Conservation (phyloP, 2,888 invertebrate species). For the Hesperia comma region DNA sequence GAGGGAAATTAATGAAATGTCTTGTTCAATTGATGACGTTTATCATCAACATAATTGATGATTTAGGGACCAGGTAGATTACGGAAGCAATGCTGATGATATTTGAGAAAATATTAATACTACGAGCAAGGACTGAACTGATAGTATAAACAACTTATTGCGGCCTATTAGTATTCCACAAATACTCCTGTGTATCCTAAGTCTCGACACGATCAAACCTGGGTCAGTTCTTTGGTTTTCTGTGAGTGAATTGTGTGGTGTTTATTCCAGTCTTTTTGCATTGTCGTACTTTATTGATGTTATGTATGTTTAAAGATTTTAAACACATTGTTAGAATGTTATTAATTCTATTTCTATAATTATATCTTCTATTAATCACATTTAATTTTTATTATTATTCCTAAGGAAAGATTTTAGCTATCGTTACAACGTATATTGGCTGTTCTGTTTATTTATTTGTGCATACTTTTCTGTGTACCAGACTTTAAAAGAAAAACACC, state of each 20-base stretch:
- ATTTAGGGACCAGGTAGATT: slow-evolving; percentile 29
- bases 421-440: slow-evolving; percentile 25
- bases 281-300: slow-evolving; percentile 65
- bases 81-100: slow-evolving; percentile 9
- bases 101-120: slow-evolving; percentile 4
- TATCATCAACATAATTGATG: slow-evolving; percentile 1
- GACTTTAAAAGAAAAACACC: slow-evolving; percentile 25
- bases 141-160: slow-evolving; percentile 1
- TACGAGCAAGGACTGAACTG: neutral
- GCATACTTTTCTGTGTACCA: slow-evolving; percentile 30
- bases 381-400: slow-evolving; percentile 18
- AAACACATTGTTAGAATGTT: slow-evolving; percentile 31
- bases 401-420: slow-evolving; percentile 13
- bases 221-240: slow-evolving; percentile 30
- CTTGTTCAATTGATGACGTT: neutral
- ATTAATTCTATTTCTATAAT: slow-evolving; percentile 15
- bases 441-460: slow-evolving; percentile 22
- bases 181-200: slow-evolving; percentile 27
- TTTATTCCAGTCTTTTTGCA: slow-evolving; percentile 72
- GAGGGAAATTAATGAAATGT: neutral
- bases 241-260: slow-evolving; percentile 46
- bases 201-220: slow-evolving; percentile 26
- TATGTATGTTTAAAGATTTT: slow-evolving; percentile 59
- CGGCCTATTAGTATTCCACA: neutral
- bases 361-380: slow-evolving; percentile 19